A percentile compares a stretch with the other conserved stretches of the same genome.
Evolutionary conservation across 2,797 vertebrate species (phyloP).

Genomic region (Premnoplex brunnescens): DNA sequence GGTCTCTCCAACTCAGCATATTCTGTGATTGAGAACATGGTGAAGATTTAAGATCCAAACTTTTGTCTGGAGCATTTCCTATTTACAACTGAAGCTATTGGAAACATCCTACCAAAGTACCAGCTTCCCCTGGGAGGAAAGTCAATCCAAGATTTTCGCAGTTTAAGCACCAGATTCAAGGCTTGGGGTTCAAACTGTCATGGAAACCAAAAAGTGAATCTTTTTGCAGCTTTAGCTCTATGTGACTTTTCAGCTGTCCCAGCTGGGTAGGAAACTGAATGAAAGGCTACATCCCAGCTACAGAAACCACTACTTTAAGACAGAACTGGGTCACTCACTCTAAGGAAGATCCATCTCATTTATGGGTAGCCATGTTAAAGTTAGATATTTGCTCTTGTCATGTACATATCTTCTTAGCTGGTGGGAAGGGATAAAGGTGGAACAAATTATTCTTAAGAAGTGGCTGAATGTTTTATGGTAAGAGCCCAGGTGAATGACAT

Average conservation of each 20-base stretch:
- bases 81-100: neutral
- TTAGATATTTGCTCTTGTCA: neutral
- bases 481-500: neutral
- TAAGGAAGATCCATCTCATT: neutral
- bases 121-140: neutral
- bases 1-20: neutral
- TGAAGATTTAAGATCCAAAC: neutral
- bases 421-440: neutral
- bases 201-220: neutral
- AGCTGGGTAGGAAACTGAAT: neutral
- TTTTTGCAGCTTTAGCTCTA: neutral
- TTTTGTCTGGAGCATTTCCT: neutral
- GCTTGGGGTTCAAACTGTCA: neutral
- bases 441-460: neutral
- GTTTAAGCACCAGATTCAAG: neutral
- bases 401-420: neutral
- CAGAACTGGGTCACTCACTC: neutral
- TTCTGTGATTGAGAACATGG: neutral
- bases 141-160: neutral
- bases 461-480: neutral
- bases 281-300: neutral
- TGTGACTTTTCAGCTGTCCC: neutral
- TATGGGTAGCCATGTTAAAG: neutral
- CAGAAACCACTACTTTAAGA: neutral
- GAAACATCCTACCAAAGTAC: neutral